These are phyloP conservation scores for Conops quadrifasciatus DNA, from an alignment of 2,888 invertebrate genomes.

Conservation along the genomic window DNA sequence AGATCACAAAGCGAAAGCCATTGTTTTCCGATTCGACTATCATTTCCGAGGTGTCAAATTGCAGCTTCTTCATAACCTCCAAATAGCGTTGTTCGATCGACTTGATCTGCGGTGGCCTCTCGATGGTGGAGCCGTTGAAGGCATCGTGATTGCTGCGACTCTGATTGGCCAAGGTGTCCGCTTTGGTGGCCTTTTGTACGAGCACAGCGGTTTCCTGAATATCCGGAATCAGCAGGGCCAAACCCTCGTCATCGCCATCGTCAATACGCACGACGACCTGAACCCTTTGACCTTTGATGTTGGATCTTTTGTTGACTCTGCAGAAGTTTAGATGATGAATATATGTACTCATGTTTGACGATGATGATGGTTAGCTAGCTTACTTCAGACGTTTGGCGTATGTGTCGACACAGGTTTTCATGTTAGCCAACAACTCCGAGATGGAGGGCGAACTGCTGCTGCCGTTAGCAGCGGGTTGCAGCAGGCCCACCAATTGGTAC, in stretches of 20 bases:
- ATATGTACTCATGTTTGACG: too few relatives aligned
- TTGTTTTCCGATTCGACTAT: slow-evolving; percentile 80
- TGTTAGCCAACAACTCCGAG: slow-evolving; percentile 80
- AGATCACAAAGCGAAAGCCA: slow-evolving; percentile 83
- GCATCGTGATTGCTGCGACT: slow-evolving; percentile 45
- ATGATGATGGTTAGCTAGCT: slow-evolving; percentile 49
- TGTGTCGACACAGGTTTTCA: slow-evolving; percentile 91
- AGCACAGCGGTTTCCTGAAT: slow-evolving; percentile 73
- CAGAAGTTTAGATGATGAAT: slow-evolving; percentile 38
- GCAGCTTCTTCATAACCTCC: slow-evolving; percentile 86
- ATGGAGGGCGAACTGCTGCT: slow-evolving; percentile 71
- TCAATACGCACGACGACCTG: slow-evolving; percentile 67
- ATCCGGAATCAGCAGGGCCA: slow-evolving; percentile 88
- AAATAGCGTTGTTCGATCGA: slow-evolving; percentile 82
- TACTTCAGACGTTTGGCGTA: slow-evolving; percentile 86
- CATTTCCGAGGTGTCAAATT: slow-evolving; percentile 94
- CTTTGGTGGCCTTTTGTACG: slow-evolving; percentile 60
- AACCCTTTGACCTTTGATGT: slow-evolving; percentile 64
- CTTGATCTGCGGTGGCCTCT: slow-evolving; percentile 67
- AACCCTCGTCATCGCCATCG: slow-evolving; percentile 87
- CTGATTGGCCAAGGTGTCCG: slow-evolving; percentile 56
- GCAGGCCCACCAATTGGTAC: slow-evolving; percentile 70
- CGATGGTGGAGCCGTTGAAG: slow-evolving; percentile 56
- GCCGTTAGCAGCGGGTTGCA: slow-evolving; percentile 68
- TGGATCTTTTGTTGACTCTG: slow-evolving; percentile 73